A percentile compares a stretch with the other conserved stretches of the same genome.
phyloP scores from a whole-genome alignment of 2,888 invertebrate species.

The Syrista parreyssii region DNA sequence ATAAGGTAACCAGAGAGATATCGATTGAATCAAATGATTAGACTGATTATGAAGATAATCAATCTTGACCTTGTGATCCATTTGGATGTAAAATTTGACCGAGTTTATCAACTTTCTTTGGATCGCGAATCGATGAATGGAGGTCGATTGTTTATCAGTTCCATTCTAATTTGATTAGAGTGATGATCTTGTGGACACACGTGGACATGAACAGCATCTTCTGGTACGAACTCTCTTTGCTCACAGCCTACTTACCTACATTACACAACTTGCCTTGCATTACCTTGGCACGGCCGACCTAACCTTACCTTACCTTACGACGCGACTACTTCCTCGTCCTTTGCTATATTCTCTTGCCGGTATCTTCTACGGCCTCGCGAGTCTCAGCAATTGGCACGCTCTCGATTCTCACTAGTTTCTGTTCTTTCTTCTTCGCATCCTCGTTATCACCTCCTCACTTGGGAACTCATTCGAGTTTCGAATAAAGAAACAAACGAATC shows the following conservation, averaged over 20 bases:
- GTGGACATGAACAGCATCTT: slow-evolving; percentile 13
- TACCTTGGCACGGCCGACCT: slow-evolving; percentile 7
- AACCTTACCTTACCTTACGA: not conserved
- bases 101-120: not conserved
- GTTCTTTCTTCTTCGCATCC: not conserved
- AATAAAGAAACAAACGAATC: not conserved
- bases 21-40: not conserved
- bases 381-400: not conserved
- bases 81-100: not conserved
- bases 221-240: slow-evolving; percentile 49
- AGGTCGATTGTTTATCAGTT: slow-evolving; percentile 20
- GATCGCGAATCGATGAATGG: not conserved
- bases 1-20: not conserved
- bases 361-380: not conserved
- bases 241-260: slow-evolving; percentile 66
- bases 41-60: not conserved
- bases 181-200: slow-evolving; percentile 9
- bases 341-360: slow-evolving; percentile 9
- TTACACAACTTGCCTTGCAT: slow-evolving; percentile 40
- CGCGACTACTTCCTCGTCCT: slow-evolving; percentile 5
- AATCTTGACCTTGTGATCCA: not conserved
- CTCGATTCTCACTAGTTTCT: slow-evolving; percentile 3
- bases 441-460: not conserved
- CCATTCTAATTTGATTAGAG: slow-evolving; percentile 11
- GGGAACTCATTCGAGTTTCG: not conserved